These are phyloP conservation scores for Danionella cerebrum DNA, from an alignment of 2,113 vertebrate species.

Conservation along the genomic window DNA sequence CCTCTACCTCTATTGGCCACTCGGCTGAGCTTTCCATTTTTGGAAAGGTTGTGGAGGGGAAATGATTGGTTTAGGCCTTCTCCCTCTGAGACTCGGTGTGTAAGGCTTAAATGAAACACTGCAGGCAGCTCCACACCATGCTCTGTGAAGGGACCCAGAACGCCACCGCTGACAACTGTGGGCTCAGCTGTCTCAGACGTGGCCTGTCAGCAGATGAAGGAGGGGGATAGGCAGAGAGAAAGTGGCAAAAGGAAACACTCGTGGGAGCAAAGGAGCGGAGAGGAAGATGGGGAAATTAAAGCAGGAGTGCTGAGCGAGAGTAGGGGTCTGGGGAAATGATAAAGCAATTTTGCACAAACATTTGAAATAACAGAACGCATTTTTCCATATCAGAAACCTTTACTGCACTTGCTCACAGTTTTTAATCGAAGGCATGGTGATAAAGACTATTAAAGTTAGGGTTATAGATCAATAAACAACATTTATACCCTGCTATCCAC, in stretches of 20 bases:
- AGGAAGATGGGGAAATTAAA: slow-evolving; percentile 18
- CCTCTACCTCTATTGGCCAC: slow-evolving; percentile 7
- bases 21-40: slow-evolving; percentile 8
- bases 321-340: slow-evolving; percentile 27
- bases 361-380: slow-evolving; percentile 26
- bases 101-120: slow-evolving; percentile 19
- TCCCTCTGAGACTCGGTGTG: slow-evolving; percentile 9
- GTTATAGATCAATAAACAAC: no score
- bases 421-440: slow-evolving; percentile 1
- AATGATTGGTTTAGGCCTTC: slow-evolving; percentile 8
- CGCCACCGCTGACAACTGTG: slow-evolving; percentile 10
- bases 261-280: not conserved
- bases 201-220: slow-evolving; percentile 21
- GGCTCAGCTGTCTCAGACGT: slow-evolving; percentile 21
- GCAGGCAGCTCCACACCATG: slow-evolving; percentile 2
- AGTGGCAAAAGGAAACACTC: not conserved
- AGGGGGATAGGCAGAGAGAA: not conserved
- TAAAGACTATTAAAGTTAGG: no score
- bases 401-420: not conserved
- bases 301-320: slow-evolving; percentile 14
- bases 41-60: not conserved
- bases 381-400: slow-evolving; percentile 20
- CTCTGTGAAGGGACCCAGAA: slow-evolving; percentile 3
- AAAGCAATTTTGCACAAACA: slow-evolving; percentile 33
- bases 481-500: no score